Evolutionary conservation across 2,888 invertebrate species (phyloP), one percentile per base, ranked within the genome.

Genomic region (Tuberolachnus salignus): DNA sequence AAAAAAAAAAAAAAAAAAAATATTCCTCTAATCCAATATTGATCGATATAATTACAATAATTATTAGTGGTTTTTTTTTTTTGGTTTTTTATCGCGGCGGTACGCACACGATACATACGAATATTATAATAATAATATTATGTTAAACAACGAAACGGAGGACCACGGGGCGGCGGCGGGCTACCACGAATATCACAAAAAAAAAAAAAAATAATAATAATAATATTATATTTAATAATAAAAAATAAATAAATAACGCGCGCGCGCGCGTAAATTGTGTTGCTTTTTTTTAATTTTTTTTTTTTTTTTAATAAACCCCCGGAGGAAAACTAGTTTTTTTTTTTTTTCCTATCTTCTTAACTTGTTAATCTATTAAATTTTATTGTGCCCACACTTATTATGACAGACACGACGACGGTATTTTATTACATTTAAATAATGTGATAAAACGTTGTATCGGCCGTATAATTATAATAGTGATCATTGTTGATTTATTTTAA

Each of bases 401-500:
- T 70, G 70, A 70, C 70, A 57, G 70, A 70, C 70, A 53, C 61
- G 61, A 61, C 51, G 42, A 42, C 42, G 51, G 51, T 73, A 73
- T 73, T 73, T 73, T 63, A 73, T 73, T 73, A 73, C 73, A 53
- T 73, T 73, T 73, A 73, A 63, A 73, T 63, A 63, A 73, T 23
- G 73, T 42, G 73, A 61, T 73, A 73, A 73, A 73, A 73, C 61
- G 73, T 34, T 51, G 51, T 34, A 14, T 13, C 59, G 19, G 63
- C 42, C 63, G 51, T 73, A 73, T 73, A 73, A 73, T 73, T 63
- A 73, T 73, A 63, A 63, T 63, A 51, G 59, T 42, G 73, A 73
- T 73, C 73, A 53, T 73, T 73, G 73, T 73, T 73, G 73, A 73
- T 73, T 73, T 73, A 73, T 73, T 73, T 63, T 63, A 63, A 63